Evolutionary conservation across 2,888 invertebrate species (phyloP), one percentile per base, ranked within the genome.

Genomic region (Netelia inedita): DNA sequence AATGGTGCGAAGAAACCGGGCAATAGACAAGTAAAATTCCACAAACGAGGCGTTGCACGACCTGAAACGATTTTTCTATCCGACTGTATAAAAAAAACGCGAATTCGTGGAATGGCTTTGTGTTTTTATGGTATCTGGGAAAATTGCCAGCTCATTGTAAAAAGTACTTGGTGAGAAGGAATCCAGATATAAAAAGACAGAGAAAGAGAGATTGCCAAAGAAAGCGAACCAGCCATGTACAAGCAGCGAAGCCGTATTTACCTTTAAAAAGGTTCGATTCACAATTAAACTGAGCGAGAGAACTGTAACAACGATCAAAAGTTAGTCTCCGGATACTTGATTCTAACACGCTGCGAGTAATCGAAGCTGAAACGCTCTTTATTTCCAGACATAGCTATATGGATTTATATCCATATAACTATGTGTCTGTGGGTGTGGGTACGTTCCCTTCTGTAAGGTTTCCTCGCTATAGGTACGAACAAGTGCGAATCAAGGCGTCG

Each of bases 401-500:
- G 46, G 19, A 14, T 50, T 46, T 28, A 59, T 19, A 50, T 35
- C 28, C 46, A 55, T 61, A 53, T 50, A 74, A 50, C 28, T 16
- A n/a, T 53, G 2, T 74, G 8, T 1, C 35, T 35, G 8, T 35
- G 35, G 2, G 28, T 28, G 28, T 28, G 28, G 5, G 5, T 35
- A 28, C 14, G 11, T 23, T 14, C 43, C n/a, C 43, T 14, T 59
- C 66, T 50, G 55, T 74, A 65, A 59, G 83, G 83, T 65, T 79
- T 83, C 83, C 50, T 69, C 59, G 46, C 14, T 46, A 46, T 14
- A 35, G 35, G 46, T 14, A 19, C 57, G 21, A 19, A 46, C 14
- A 46, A 71, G 41, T 79, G 57, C 79, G 69, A 69, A 73, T 69
- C 63, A 55, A 74, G 75, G 78, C 73, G 53, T 55, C 61, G 50